Evolutionary conservation across 2,113 vertebrate genomes (phyloP).

Genomic region (Hippocampus comes): DNA sequence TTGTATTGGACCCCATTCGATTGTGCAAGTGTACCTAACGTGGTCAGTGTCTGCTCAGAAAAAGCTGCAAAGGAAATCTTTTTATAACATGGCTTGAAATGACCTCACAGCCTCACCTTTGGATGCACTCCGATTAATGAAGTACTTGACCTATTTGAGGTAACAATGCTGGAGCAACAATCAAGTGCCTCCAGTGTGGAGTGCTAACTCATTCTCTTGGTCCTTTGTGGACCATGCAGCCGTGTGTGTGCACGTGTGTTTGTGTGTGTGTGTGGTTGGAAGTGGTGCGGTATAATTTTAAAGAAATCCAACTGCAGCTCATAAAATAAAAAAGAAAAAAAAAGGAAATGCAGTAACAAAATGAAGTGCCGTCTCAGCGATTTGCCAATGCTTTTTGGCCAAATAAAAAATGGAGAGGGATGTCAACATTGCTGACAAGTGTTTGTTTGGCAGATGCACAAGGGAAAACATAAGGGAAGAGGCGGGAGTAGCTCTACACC

Average conservation of each 20-base stretch:
- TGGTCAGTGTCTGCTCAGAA: neutral
- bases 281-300: conserved; percentile 47
- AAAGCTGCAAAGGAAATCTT: neutral
- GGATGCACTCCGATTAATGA: conserved; percentile 30
- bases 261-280: conserved; percentile 9
- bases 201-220: conserved; percentile 39
- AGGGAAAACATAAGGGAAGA: conserved; percentile 27
- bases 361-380: conserved; percentile 36
- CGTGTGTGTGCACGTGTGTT: conserved; percentile 16
- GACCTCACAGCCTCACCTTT: conserved; percentile 37
- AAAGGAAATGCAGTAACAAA: conserved; percentile 33
- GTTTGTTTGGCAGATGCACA: conserved; percentile 42
- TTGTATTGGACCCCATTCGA: neutral
- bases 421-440: conserved; percentile 54
- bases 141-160: conserved; percentile 32
- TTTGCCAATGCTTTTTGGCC: conserved; percentile 44
- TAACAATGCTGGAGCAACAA: conserved; percentile 42
- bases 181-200: conserved; percentile 43
- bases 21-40: neutral
- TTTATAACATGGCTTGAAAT: conserved; percentile 38
- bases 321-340: conserved; percentile 10
- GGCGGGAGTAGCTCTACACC: conserved; percentile 13
- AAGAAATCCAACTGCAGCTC: conserved; percentile 30
- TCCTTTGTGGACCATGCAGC: conserved; percentile 42
- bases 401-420: conserved; percentile 33